Percentiles rank a stretch among this genome's conserved stretches.
These are phyloP conservation scores for Passer domesticus DNA, from an alignment of 2,113 vertebrate species.

Conservation along the genomic window DNA sequence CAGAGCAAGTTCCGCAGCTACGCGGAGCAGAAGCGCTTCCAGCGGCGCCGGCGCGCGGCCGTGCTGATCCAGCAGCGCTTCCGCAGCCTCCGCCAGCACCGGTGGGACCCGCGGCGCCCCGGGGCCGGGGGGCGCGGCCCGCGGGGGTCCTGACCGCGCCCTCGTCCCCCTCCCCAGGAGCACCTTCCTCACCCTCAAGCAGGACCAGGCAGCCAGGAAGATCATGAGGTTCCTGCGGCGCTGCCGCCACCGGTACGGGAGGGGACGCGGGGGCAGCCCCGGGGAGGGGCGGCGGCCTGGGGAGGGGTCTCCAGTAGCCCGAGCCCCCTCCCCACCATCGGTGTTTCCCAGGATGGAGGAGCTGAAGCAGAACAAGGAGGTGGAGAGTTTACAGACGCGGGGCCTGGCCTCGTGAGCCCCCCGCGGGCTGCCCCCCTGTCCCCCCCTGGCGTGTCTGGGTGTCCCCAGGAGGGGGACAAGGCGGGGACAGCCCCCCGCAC, in stretches of 20 bases:
- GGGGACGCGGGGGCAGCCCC: no score
- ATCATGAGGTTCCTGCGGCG: conserved; percentile 15
- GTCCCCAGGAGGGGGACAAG: background rate
- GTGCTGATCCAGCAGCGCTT: conserved; percentile 1
- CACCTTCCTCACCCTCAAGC: conserved; percentile 4
- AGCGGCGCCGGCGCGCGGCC: background rate
- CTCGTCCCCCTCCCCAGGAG: background rate
- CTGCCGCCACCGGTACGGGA: background rate
- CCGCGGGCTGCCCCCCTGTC: background rate
- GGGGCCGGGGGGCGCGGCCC: accelerated
- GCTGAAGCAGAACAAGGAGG: background rate
- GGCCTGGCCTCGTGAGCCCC: background rate
- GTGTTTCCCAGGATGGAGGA: background rate
- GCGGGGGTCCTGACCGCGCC: background rate
- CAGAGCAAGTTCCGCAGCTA: conserved; percentile 15
- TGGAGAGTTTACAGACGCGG: background rate
- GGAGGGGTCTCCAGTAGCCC: background rate
- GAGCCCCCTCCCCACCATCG: background rate
- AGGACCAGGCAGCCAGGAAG: background rate
- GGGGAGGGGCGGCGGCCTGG: no score
- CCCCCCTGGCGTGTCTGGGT: background rate
- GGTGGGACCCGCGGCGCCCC: background rate
- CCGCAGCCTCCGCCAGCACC: background rate
- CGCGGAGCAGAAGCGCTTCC: background rate
- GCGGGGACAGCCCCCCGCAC: background rate